A percentile compares a stretch with the other conserved stretches of the same genome.
Evolutionary conservation across 2,113 vertebrate genomes (phyloP).

Genomic region (Lycaon pictus): DNA sequence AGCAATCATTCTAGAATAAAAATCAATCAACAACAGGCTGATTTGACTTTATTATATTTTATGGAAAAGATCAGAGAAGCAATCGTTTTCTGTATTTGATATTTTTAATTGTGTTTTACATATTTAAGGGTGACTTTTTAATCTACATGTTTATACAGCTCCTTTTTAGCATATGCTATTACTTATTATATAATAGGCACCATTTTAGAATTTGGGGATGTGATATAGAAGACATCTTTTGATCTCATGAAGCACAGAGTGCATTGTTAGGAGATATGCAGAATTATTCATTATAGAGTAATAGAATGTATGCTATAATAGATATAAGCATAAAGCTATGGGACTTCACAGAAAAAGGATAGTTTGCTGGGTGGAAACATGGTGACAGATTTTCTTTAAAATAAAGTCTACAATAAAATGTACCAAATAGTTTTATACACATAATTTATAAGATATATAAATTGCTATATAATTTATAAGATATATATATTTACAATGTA

Average conservation of each 20-base stretch:
- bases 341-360: neutral
- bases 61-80: slow-evolving; percentile 62
- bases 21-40: slow-evolving; percentile 22
- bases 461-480: too few species aligned
- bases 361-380: neutral
- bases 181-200: neutral
- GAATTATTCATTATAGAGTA: neutral
- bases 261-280: neutral
- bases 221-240: neutral
- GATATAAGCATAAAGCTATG: neutral
- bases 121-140: neutral
- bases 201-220: neutral
- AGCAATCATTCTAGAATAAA: slow-evolving; percentile 62
- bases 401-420: neutral
- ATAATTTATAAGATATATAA: neutral
- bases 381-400: neutral
- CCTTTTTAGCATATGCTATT: neutral
- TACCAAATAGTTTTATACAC: neutral
- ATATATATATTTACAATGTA: neutral
- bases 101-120: neutral
- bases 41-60: slow-evolving; percentile 32
- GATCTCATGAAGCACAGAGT: neutral
- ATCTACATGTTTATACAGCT: neutral
- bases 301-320: neutral
- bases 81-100: slow-evolving; percentile 45